Base-by-base conservation (phyloP, 1,140 invertebrate species). In the Helicoverpa armigera region DNA sequence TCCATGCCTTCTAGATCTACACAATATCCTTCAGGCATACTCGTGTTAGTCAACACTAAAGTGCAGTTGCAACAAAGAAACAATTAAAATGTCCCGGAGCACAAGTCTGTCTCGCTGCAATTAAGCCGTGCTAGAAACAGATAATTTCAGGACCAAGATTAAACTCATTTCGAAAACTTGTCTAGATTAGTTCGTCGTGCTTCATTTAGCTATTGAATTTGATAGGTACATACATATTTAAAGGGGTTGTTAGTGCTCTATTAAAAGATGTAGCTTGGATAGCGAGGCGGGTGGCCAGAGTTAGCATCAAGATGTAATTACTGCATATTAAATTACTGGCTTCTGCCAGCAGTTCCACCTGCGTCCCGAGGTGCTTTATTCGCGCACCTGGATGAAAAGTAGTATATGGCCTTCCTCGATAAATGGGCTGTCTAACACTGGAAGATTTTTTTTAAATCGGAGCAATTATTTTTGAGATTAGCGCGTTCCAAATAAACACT, bases 81-180 rank as follows among this genome's bases (percentile, higher is more conserved):
- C 35, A 43, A 43, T 43, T 43, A 43, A 43, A 43, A 43, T 43
- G 5, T 43, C 35, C 35, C 5, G 5, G 35, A 43, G 35, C 35
- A 43, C 5, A 9, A 43, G 35, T 9, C 9, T 43, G 35, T 43
- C 35, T 43, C 9, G 35, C 5, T 43, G 35, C 35, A 43, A 43
- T 43, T 43, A 43, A 43, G 5, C 35, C 35, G 67, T n/a, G 9
- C 48, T 53, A 7, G 14, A 12, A 16, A 70, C 48, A 4, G 11
- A 23, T 51, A 29, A 70, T 14, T 70, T 72, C 50, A 16, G 7
- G 18, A 23, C 43, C 16, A 54, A 72, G 50, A 54, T 72, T 53
- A 70, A 70, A 14, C 50, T 70, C 18, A 70, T 53, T 29, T n/a
- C 0, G 14, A n/a, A 72, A 54, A 31, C 23, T 72, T 14, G 16